Conservation (phyloP, 1,140 invertebrate species). For the Bradysia coprophila region DNA sequence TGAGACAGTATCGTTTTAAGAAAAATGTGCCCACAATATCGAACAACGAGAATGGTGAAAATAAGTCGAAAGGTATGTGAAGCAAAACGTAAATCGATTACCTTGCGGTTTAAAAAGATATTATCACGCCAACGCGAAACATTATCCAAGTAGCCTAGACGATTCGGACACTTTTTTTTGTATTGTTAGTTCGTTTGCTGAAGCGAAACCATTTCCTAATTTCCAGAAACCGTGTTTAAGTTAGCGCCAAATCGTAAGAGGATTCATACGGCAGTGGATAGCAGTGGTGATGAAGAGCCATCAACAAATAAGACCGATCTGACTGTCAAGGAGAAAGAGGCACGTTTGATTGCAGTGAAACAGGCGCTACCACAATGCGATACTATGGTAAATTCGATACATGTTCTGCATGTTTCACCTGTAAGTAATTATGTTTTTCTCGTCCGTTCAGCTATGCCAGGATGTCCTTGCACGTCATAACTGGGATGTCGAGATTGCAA, state of each 20-base stretch:
- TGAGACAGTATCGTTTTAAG: conserved; percentile 22
- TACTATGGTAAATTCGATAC: conserved; percentile 19
- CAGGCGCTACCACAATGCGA: conserved; percentile 19
- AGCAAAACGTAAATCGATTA: no score
- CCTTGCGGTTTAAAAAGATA: no score
- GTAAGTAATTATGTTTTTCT: neutral
- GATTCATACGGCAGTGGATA: conserved; percentile 18
- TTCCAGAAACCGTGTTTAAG: no score
- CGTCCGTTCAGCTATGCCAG: conserved; percentile 5
- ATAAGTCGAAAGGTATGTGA: conserved; percentile 14
- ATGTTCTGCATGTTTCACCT: neutral
- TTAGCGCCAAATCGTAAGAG: conserved; percentile 19
- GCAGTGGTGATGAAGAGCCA: conserved; percentile 17
- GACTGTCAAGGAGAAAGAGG: conserved; percentile 19
- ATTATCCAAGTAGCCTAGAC: no score
- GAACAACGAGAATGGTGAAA: conserved; percentile 8
- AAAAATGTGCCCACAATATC: conserved; percentile 4
- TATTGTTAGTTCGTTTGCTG: no score
- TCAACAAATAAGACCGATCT: conserved; percentile 10
- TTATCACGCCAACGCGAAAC: no score
- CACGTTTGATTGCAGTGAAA: conserved; percentile 17
- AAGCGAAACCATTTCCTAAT: no score
- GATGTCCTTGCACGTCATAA: conserved; percentile 15
- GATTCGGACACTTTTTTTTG: no score
- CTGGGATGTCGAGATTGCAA: conserved; percentile 18